These are phyloP conservation scores for Synanthedon vespiformis DNA, from an alignment of 2,888 invertebrate genomes.

Conservation along the genomic window DNA sequence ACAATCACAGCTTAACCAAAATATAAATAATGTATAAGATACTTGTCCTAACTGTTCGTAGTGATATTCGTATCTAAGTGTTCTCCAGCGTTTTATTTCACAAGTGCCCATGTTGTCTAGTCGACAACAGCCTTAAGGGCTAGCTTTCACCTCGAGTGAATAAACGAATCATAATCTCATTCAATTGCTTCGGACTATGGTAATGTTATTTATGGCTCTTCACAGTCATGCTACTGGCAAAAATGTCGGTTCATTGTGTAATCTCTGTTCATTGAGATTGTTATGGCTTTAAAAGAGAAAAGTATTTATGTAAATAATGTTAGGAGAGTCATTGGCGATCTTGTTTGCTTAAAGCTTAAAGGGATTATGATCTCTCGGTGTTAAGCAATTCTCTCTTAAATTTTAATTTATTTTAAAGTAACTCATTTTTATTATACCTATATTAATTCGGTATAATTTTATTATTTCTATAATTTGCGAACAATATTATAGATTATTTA, in stretches of 20 bases:
- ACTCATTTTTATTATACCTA: too few relatives aligned
- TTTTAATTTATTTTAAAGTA: too few relatives aligned
- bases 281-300: background rate
- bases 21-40: too few relatives aligned
- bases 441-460: too few relatives aligned
- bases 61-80: too few relatives aligned
- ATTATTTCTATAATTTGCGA: too few relatives aligned
- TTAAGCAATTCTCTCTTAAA: too few relatives aligned
- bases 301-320: background rate
- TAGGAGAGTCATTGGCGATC: background rate
- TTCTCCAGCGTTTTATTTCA: background rate
- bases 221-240: background rate
- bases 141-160: conserved; percentile 3
- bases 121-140: background rate
- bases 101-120: background rate
- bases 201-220: conserved; percentile 3
- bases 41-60: too few relatives aligned
- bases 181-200: background rate
- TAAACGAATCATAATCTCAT: background rate
- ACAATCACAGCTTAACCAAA: too few relatives aligned
- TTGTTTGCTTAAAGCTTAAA: background rate
- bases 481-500: too few relatives aligned
- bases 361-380: background rate
- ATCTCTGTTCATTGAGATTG: background rate
- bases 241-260: conserved; percentile 5